Conservation (phyloP, 2,888 invertebrate species). For the Eupithecia centaureata region DNA sequence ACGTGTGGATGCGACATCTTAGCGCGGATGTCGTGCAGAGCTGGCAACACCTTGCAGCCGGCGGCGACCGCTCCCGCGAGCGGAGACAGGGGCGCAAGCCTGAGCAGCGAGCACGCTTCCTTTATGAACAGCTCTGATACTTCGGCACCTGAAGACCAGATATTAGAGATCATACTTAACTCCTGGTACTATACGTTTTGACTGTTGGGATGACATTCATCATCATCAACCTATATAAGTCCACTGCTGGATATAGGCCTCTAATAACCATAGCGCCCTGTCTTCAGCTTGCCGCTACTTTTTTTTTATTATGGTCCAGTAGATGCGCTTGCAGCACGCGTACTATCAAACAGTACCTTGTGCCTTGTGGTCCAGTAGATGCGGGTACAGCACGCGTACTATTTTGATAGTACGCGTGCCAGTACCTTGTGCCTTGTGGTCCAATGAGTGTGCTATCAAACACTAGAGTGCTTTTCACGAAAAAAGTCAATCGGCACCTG, state of each 20-base stretch:
- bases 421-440: too few species aligned
- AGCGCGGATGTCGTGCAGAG: constrained; percentile 92
- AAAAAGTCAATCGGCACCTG: too few species aligned
- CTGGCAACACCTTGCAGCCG: constrained; percentile 96
- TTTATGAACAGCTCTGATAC: constrained; percentile 95
- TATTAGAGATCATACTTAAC: neutral
- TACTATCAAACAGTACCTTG: neutral
- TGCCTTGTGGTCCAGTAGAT: too few species aligned
- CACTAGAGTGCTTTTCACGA: too few species aligned
- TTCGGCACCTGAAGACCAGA: constrained; percentile 81
- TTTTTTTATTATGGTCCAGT: too few species aligned
- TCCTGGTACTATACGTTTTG: neutral
- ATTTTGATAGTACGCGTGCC: too few species aligned
- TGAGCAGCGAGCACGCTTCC: constrained; percentile 96
- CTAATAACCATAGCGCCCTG: too few species aligned
- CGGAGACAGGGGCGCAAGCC: constrained; percentile 89
- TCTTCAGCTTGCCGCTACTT: too few species aligned
- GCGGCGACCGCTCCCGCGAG: constrained; percentile 96
- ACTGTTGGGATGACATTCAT: neutral
- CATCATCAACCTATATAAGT: too few species aligned
- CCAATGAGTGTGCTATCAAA: too few species aligned
- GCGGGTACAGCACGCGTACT: too few species aligned
- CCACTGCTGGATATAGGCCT: too few species aligned
- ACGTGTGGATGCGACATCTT: constrained; percentile 86
- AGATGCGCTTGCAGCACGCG: neutral